Base-by-base conservation (phyloP, 2,888 invertebrate genomes). In the Ectemnius cavifrons region DNA sequence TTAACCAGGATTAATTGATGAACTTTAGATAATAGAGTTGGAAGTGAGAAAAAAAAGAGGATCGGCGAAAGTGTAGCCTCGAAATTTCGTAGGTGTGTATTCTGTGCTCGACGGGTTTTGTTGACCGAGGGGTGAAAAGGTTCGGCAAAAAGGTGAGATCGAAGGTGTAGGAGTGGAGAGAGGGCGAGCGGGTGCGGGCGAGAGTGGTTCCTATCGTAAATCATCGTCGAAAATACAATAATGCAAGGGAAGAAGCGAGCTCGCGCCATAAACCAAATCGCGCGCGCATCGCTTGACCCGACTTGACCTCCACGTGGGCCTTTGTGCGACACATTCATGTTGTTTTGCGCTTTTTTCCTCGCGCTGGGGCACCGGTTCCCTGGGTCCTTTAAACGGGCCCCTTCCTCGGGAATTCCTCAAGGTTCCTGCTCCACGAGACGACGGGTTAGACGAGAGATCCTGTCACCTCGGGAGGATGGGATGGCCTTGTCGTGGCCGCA, bases 401-500 rank as follows among this genome's bases (percentile, higher is more conserved):
- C 67, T 63, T 63, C 78, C 60, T 64, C 71, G 52, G 76, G 77
- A 75, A 79, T 84, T 80, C 70, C 69, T 79, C 75, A 76, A 81
- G 84, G 77, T 72, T 78, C 69, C 74, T 63, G 76, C 67, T 79
- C 75, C 78, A 77, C 71, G 75, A 83, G 78, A 83, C 80, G 82
- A 81, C 79, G 78, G 77, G 78, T 81, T 77, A 82, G 81, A 85
- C 83, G 79, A 80, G 83, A 78, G 86, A 82, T 83, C 84, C 86
- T 85, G 87, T 89, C 86, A 86, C 67, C 67, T 78, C 78, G 58
- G 84, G 37, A 37, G 37, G 85, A 77, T 85, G 85, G 86, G 88
- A 86, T 87, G 88, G 87, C 89, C 88, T 88, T 88, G 87, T 83
- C 71, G 73, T 73, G 79, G 80, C 70, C 82, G 86, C 86, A 85